These are phyloP conservation scores for Indri indri DNA, from an alignment of 2,113 vertebrate genomes.

Conservation along the genomic window DNA sequence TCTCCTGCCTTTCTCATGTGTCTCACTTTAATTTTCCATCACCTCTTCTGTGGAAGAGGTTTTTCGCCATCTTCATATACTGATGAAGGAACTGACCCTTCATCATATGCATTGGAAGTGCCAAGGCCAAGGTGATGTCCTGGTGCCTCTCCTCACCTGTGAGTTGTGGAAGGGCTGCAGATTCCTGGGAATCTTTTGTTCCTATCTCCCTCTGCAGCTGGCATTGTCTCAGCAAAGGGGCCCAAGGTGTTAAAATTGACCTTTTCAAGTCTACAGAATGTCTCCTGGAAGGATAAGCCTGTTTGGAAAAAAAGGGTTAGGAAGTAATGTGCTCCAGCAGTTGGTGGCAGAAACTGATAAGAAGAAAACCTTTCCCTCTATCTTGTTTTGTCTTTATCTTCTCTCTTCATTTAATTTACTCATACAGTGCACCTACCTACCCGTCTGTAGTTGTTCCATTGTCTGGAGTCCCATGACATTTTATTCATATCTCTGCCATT, in stretches of 20 bases:
- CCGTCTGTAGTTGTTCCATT: neutral
- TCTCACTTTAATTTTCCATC: neutral
- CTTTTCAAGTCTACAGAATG: neutral
- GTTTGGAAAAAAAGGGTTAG: neutral
- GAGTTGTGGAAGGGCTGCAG: neutral
- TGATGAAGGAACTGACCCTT: neutral
- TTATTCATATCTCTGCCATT: neutral
- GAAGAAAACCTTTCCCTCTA: neutral
- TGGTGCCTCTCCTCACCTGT: neutral
- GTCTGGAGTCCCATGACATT: neutral
- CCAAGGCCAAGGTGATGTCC: neutral
- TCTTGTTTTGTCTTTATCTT: neutral
- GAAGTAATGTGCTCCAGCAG: neutral
- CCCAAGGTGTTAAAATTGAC: neutral
- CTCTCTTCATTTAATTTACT: neutral
- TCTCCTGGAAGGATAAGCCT: neutral
- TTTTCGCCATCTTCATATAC: neutral
- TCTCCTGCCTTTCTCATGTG: neutral
- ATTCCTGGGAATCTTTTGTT: neutral
- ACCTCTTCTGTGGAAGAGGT: neutral
- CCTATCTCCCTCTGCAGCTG: no score
- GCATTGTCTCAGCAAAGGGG: neutral
- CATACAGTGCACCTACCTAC: neutral
- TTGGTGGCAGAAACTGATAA: neutral
- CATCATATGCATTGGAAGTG: neutral